These are phyloP conservation scores for Drosophila parthenogenetica DNA, from an alignment of 2,888 invertebrate species.

Conservation along the genomic window DNA sequence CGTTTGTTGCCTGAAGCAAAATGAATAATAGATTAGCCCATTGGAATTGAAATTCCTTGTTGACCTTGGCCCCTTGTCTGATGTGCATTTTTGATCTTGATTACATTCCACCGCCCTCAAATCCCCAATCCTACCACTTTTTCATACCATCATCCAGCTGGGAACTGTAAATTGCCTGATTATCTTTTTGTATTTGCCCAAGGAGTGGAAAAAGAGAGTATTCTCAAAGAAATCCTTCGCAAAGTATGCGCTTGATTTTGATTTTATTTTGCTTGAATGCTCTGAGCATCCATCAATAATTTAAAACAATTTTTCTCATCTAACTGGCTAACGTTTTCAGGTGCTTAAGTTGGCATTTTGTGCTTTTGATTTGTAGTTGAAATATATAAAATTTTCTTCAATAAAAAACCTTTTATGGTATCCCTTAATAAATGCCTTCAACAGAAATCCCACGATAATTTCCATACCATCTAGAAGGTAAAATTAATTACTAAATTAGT, in stretches of 20 bases:
- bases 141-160: conserved; percentile 5
- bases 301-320: conserved; percentile 5
- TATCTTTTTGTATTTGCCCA: conserved; percentile 32
- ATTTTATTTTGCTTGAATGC: conserved; percentile 2
- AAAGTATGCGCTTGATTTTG: conserved; percentile 11
- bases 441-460: background rate
- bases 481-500: background rate
- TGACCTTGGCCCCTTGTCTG: conserved; percentile 66
- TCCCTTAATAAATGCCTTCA: too few relatives aligned
- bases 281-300: background rate
- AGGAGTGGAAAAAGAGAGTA: background rate
- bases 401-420: too few relatives aligned
- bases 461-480: background rate
- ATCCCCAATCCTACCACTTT: background rate
- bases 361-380: background rate
- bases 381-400: background rate
- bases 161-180: conserved; percentile 62
- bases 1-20: background rate
- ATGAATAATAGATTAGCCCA: conserved; percentile 69
- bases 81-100: conserved; percentile 58
- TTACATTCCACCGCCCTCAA: conserved; percentile 47
- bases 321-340: background rate
- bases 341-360: background rate
- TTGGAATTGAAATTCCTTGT: conserved; percentile 60
- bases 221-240: background rate